Evolutionary conservation across 2,113 vertebrate genomes (phyloP), one percentile per base, ranked within the genome.

Genomic region (Phylloscopus trochiloides): DNA sequence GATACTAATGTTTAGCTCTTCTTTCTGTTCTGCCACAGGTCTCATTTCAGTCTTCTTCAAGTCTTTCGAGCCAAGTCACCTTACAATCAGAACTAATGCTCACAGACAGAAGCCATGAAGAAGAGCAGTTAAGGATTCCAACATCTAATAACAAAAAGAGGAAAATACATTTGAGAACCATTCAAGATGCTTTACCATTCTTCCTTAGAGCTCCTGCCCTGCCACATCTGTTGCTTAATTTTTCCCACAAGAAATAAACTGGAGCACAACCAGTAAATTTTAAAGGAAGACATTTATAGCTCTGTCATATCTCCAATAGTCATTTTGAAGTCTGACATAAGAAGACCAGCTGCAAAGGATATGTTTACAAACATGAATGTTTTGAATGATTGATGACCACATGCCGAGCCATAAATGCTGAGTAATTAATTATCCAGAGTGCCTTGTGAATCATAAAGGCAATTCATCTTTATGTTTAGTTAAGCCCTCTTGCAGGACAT

Each of bases 271-370:
- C 72, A 84, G 68, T 93, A 73, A 91, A 94, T 96, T 94, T 94
- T 65, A 78, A 92, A 86, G 79, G 66, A 92, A 95, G 84, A 38
- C 55, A 65, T 90, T 89, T 72, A 50, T 68, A 61, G 65, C 42
- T 38, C 31, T 90, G 82, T 88, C 61, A 42, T 87, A 73, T 88
- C 59, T 86, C 38, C 52, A 59, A 45, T 50, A 92, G 63, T 59
- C 55, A 61, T 96, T 97, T 95, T 89, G 81, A 95, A 88, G 93
- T 90, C 88, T 91, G 95, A 81, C 90, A 91, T 80, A 90, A 96
- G 85, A 93, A 85, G 81, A 95, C 55, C 88, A 96, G 81, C 66
- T 57, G 90, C 90, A 93, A 86, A 94, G 65, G 43, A 66, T 86
- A 63, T 90, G 62, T 96, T 96, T 86, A 84, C 72, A 93, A 94